Base-by-base conservation (phyloP, 2,888 invertebrate genomes). In the Loripinus fragilis region DNA sequence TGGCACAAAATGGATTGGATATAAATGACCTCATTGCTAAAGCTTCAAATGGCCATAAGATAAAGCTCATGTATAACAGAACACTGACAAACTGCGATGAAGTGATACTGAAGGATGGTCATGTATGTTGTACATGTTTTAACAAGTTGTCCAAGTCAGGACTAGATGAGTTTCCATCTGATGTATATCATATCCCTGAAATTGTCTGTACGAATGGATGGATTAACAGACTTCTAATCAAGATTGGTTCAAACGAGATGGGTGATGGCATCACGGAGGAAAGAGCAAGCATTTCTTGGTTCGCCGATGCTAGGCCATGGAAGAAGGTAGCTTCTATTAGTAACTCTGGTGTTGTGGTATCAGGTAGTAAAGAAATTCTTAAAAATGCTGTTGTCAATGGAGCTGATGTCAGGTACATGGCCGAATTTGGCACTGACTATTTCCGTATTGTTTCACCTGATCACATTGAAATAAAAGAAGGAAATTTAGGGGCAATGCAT, bases 401-500 rank as follows among this genome's bases (percentile, higher is more conserved):
- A 0, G 75, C 79, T 38, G 55, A 67, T 20, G 50, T 79, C 10
- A 55, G 75, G 8, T 78, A 75, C 25, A 66, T 30, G 25, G 2
- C 20, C 8, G 15, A 12, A 20, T 45, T 45, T 45, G 17, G n/a
- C 20, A 20, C 2, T 45, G 45, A 12, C 3, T 45, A 12, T 20
- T 45, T 20, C 3, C 3, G 8, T 15, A 3, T 45, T 20, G 15
- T 8, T 5, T 33, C n/a, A n/a, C n/a, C n/a, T n/a, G n/a, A n/a
- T n/a, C n/a, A 67, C 33, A 3, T 77, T n/a, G 72, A 30, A 0
- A 60, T 68, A 15, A 55, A 33, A 8, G 71, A 35, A 8, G 55
- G 23, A 1, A 38, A 77, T 25, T 38, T 77, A 10, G 72, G 68
- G 10, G 76, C 76, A 20, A 67, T 55, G 50, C 71, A 77, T 67